phyloP scores from a whole-genome alignment of 2,797 vertebrate genomes.

The Helarctos malayanus region DNA sequence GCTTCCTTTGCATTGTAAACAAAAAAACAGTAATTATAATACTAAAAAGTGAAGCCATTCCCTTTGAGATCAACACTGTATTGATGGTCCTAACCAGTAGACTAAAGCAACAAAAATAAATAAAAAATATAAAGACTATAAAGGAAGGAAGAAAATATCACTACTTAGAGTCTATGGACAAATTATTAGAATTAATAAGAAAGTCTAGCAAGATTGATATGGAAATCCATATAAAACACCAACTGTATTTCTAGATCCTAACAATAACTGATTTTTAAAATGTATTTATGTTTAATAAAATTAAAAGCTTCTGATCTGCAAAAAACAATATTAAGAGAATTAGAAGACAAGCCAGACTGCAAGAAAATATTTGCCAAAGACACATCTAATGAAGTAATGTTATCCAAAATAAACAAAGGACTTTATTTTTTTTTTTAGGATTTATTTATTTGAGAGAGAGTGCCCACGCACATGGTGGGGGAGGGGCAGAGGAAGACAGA shows the following conservation, averaged over 20 bases:
- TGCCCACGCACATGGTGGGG: not conserved
- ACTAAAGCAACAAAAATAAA: not conserved
- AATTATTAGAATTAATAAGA: not conserved
- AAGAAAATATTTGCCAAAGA: not conserved
- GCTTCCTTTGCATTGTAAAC: not conserved
- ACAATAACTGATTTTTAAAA: not conserved
- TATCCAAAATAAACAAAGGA: not conserved
- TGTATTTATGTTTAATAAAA: not conserved
- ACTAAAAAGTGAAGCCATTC: not conserved
- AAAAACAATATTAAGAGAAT: not conserved
- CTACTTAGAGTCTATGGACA: not conserved
- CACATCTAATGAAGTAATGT: not conserved
- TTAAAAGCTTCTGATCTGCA: not conserved
- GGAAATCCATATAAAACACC: not conserved
- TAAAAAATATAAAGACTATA: not conserved
- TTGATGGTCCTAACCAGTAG: not conserved
- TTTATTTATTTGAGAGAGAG: not conserved
- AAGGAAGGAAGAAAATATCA: not conserved
- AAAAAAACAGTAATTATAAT: not conserved
- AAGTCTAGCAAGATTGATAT: not conserved
- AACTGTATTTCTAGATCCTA: not conserved
- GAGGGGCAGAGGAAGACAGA: not conserved
- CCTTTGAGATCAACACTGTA: not conserved
- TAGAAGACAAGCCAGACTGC: not conserved
- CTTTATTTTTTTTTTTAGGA: not conserved